Evolutionary conservation across 2,797 vertebrate genomes (phyloP).

Genomic region (Linurgus olivaceus): DNA sequence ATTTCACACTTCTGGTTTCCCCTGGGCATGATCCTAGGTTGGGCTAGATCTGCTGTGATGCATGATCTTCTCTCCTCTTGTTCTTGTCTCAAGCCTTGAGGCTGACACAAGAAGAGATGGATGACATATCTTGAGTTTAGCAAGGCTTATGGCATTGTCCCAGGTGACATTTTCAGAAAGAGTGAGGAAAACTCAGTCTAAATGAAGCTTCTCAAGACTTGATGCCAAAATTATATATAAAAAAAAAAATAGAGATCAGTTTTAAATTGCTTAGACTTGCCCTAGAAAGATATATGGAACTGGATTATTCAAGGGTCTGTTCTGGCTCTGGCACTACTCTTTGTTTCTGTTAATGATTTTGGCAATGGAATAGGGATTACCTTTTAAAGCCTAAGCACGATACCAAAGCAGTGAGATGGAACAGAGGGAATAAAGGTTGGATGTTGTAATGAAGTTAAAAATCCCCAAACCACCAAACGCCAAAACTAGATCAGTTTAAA

Average conservation of each 20-base stretch:
- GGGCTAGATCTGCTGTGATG: neutral
- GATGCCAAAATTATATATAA: neutral
- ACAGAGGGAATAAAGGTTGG: neutral
- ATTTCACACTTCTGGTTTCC: neutral
- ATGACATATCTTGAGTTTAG: neutral
- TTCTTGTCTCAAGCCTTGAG: neutral
- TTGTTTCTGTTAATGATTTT: neutral
- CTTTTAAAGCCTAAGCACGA: neutral
- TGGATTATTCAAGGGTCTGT: neutral
- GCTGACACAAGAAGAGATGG: neutral
- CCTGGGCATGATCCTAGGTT: rapidly evolving
- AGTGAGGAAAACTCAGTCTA: neutral
- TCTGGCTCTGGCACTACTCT: neutral
- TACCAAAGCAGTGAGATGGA: neutral
- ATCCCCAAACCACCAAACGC: neutral
- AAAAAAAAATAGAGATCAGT: neutral
- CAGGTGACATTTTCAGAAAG: neutral
- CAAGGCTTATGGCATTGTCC: neutral
- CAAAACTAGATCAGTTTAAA: neutral
- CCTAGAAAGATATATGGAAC: neutral
- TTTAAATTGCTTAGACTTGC: neutral
- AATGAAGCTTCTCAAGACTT: neutral
- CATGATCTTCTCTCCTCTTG: neutral
- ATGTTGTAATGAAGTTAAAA: neutral
- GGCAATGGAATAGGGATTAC: neutral